Evolutionary conservation across 2,113 vertebrate genomes (phyloP), one percentile per base, ranked within the genome.

Genomic region (Seriola rivoliana): DNA sequence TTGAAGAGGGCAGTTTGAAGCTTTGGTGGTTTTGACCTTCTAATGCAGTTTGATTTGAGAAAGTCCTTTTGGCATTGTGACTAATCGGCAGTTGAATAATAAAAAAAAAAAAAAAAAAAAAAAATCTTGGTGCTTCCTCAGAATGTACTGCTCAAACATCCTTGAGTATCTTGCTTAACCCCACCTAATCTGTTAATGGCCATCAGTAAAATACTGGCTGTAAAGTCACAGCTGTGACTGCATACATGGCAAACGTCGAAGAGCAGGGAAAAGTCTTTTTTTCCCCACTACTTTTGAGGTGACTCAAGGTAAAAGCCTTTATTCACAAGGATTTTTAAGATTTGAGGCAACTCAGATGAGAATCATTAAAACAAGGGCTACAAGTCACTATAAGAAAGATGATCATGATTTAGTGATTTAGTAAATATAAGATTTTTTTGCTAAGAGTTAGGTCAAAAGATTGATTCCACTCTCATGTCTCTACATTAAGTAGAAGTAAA

Each of bases 141-240:
- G 44, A 12, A 46, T 3, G 13, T 52, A 21, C n/a, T 48, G 16
- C 21, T 2, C 0, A 64, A 70, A 66, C 16, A 58, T 62, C 38
- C 55, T 21, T 8, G 13, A 75, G 42, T 52, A 42, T 11, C 25
- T 36, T 12, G 19, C 55, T 36, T 46, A 25, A 69, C 25, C 3
- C 34, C 21, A 55, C 10, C 36, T 25, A 55, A 57, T 34, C 19
- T 36, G 23, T 71, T 59, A 80, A 65, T 59, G 59, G 42, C 54
- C 10, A 8, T 65, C 50, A 58, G 48, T 36, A 38, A 71, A 67
- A 29, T 25, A 68, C 36, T 36, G 75, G 25, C 46, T 55, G 36
- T 73, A 74, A 74, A 83, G 55, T 19, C 48, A 34, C 72, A 75
- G 57, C 64, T 75, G 71, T 54, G 71, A 69, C 44, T 62, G 34